A percentile compares a stretch with the other conserved stretches of the same genome.
phyloP scores from a whole-genome alignment of 2,797 vertebrate genomes.

The Hippopotamyrus pictus region DNA sequence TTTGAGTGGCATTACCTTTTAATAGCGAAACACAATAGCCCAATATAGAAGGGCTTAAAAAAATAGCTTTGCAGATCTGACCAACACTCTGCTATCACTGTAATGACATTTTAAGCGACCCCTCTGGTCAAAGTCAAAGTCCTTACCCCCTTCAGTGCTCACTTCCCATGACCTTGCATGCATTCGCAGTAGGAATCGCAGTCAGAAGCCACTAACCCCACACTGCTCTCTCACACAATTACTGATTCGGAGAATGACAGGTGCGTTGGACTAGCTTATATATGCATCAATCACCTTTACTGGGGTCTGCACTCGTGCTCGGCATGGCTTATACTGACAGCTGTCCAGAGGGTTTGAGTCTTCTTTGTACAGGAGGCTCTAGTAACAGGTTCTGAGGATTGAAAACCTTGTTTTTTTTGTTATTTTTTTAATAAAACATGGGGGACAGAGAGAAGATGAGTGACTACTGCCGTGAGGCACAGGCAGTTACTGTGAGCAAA shows the following conservation, averaged over 20 bases:
- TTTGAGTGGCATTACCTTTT: background rate
- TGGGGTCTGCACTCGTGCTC: background rate
- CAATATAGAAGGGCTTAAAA: background rate
- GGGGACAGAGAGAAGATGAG: background rate
- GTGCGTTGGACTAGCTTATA: background rate
- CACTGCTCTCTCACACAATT: background rate
- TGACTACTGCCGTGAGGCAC: background rate
- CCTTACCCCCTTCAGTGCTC: background rate
- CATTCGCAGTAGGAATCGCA: background rate
- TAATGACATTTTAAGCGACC: constrained; percentile 1
- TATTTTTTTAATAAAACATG: background rate
- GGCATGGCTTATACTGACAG: background rate
- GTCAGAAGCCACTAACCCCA: too few relatives aligned
- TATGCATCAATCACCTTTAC: background rate
- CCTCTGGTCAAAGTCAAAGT: constrained; percentile 1
- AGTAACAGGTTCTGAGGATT: background rate
- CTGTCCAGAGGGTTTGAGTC: background rate
- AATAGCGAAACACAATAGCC: background rate
- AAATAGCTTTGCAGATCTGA: background rate
- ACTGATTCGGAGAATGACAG: background rate
- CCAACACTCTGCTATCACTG: background rate
- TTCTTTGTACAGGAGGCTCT: background rate
- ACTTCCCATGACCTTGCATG: background rate
- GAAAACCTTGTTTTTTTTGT: background rate
- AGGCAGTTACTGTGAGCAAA: background rate